Base-by-base conservation (phyloP, 1,140 invertebrate species). In the Ericerus pela region DNA sequence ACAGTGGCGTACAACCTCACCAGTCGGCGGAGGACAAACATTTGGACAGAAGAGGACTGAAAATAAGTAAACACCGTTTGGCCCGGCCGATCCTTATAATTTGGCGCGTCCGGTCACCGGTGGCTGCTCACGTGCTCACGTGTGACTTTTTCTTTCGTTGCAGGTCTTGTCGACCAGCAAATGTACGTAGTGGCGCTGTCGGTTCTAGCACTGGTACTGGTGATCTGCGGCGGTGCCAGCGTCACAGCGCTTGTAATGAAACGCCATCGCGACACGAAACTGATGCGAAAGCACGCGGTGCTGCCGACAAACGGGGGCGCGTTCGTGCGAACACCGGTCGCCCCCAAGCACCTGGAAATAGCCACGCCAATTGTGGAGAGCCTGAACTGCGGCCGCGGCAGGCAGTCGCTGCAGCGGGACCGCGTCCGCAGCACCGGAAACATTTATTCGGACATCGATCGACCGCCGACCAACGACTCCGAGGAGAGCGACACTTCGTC, bases 121-220 rank as follows among this genome's bases (percentile, higher is more conserved):
- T n/a, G n/a, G n/a, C n/a, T n/a, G n/a, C n/a, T n/a, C n/a, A n/a
- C n/a, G n/a, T n/a, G n/a, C n/a, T n/a, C n/a, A n/a, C n/a, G n/a
- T n/a, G n/a, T n/a, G n/a, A n/a, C n/a, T n/a, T n/a, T n/a, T n/a
- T n/a, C n/a, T n/a, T n/a, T n/a, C n/a, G n/a, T n/a, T n/a, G n/a
- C n/a, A n/a, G n/a, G n/a, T n/a, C n/a, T n/a, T n/a, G n/a, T n/a
- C n/a, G n/a, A n/a, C n/a, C n/a, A n/a, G 0, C 75, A 79, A 67
- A 78, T 82, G 0, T 85, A 85, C 63, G 83, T 90, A 28, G 85
- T n/a, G n/a, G n/a, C n/a, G n/a, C n/a, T n/a, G n/a, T n/a, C n/a
- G n/a, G n/a, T n/a, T n/a, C n/a, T n/a, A n/a, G n/a, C n/a, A n/a
- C n/a, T n/a, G n/a, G 74, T 83, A 1, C 76, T 80, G 0, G 69